A percentile compares a stretch with the other conserved stretches of the same genome.
Conservation (phyloP, 2,113 vertebrate genomes). For the Python bivittatus region DNA sequence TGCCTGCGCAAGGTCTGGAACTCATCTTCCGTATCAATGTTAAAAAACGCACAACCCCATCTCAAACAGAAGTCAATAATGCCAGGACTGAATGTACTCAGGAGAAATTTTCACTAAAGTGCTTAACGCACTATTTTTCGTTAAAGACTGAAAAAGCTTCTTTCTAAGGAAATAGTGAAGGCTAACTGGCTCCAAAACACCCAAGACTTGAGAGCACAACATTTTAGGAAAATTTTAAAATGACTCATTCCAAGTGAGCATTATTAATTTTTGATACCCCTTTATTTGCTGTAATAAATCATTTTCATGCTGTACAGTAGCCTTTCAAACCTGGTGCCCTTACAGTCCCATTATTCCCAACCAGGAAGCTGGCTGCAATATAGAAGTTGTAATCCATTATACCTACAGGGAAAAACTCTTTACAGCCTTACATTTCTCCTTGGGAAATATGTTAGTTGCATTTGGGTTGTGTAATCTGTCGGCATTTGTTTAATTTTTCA, state of each 20-base stretch:
- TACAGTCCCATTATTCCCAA: neutral
- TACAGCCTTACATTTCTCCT: neutral
- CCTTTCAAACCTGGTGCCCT: neutral
- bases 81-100: neutral
- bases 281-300: neutral
- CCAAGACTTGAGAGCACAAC: neutral
- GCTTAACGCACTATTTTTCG: neutral
- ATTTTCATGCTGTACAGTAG: neutral
- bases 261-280: neutral
- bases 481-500: conserved; percentile 3
- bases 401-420: neutral
- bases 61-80: conserved; percentile 16
- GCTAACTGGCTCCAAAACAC: neutral
- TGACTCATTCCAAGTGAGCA: neutral
- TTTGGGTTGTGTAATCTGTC: neutral
- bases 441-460: neutral
- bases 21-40: neutral
- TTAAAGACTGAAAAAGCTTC: neutral
- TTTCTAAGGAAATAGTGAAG: neutral
- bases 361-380: neutral
- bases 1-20: neutral
- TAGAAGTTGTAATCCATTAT: neutral
- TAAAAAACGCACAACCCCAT: neutral
- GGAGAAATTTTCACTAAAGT: neutral
- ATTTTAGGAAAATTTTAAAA: neutral